Evolutionary conservation across 2,113 vertebrate species (phyloP).

Genomic region (Corydoras sp.): DNA sequence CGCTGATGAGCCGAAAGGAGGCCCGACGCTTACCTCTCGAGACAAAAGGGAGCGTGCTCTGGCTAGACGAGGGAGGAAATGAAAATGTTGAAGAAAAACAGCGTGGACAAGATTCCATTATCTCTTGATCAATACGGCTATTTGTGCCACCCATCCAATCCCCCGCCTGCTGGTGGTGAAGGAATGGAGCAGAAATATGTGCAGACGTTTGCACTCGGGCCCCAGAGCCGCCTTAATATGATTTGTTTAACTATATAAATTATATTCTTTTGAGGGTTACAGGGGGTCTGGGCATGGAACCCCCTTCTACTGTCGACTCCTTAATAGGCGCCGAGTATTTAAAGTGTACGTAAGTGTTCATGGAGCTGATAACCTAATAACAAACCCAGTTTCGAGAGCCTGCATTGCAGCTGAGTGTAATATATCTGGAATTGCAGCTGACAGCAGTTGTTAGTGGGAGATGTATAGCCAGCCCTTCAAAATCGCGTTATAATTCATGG

Average conservation of each 20-base stretch:
- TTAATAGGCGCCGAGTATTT: constrained; percentile 31
- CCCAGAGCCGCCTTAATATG: constrained; percentile 22
- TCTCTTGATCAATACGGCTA: constrained; percentile 44
- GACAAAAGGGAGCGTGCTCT: constrained; percentile 13
- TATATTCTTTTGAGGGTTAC: constrained; percentile 19
- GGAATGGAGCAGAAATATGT: constrained; percentile 35
- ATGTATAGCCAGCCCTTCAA: constrained; percentile 5
- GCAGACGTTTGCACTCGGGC: constrained; percentile 19
- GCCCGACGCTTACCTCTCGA: constrained; percentile 18
- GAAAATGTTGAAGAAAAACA: constrained; percentile 43
- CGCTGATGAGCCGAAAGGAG: constrained; percentile 34
- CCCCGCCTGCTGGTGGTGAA: constrained; percentile 27
- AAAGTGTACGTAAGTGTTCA: constrained; percentile 22
- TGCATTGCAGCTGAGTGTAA: constrained; percentile 15
- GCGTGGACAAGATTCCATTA: constrained; percentile 44
- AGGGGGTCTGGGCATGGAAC: constrained; percentile 2
- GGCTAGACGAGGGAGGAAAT: constrained; percentile 32
- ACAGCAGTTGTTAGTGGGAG: constrained; percentile 29
- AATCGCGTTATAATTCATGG: constrained; percentile 1
- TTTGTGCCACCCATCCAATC: constrained; percentile 44
- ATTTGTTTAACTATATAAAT: constrained; percentile 36
- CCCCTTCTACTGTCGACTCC: not conserved
- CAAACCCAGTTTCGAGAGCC: constrained; percentile 22
- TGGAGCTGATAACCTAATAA: constrained; percentile 14
- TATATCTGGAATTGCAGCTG: constrained; percentile 34